phyloP scores from a whole-genome alignment of 2,797 vertebrate species.

The Urocyon cinereoargenteus region DNA sequence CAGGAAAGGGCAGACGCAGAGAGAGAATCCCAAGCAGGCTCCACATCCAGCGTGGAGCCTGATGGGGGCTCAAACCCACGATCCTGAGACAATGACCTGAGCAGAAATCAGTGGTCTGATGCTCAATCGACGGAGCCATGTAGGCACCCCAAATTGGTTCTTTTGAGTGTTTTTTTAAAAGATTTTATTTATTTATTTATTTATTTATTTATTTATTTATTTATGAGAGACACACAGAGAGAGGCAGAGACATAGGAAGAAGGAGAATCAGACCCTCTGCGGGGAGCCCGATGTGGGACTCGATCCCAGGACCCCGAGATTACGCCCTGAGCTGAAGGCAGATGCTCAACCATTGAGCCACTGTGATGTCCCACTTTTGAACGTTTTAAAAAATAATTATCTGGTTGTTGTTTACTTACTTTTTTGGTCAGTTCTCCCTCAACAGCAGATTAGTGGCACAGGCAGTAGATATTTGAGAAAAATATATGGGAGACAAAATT shows the following conservation, averaged over 20 bases:
- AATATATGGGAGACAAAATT: background rate
- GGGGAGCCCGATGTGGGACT: background rate
- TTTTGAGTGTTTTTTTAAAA: too few relatives aligned
- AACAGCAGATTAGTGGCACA: background rate
- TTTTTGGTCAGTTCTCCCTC: background rate
- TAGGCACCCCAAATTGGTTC: too few relatives aligned
- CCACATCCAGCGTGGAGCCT: rapidly evolving
- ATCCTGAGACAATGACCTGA: background rate
- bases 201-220: too few relatives aligned
- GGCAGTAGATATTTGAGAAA: slow-evolving; percentile 13
- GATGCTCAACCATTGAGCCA: background rate
- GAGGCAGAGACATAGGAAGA: too few relatives aligned
- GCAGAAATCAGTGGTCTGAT: background rate
- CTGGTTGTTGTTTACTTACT: slow-evolving; percentile 4
- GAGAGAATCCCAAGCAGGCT: background rate
- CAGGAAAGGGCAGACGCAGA: background rate
- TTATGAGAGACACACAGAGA: too few relatives aligned
- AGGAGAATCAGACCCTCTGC: too few relatives aligned
- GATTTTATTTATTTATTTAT: too few relatives aligned
- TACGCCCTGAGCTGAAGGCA: background rate
- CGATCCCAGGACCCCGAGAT: background rate
- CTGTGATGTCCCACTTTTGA: background rate
- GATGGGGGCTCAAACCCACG: background rate
- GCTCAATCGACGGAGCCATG: background rate
- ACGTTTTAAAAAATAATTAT: background rate